Evolutionary conservation across 2,888 invertebrate species (phyloP), one percentile per base, ranked within the genome.

Genomic region (Brachypterus glaber): DNA sequence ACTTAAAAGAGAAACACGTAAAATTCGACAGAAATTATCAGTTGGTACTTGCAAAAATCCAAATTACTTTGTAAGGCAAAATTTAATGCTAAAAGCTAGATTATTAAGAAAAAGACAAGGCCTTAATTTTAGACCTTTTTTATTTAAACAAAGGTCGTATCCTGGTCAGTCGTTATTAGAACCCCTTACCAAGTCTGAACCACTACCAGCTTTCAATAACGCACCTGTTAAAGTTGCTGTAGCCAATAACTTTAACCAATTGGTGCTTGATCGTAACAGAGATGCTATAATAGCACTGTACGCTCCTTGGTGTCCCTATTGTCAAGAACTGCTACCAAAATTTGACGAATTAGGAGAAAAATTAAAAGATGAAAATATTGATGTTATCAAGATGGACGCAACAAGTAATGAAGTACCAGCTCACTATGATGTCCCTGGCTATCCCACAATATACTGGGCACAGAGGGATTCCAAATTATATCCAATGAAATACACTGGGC

Each of bases 381-480:
- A 9, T 5, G 12, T 27, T 5, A 13, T 27, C 4, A 27, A 27
- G 12, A 27, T 27, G 27, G 27, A 27, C 12, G 27, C 27, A 27
- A 9, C 27, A 9, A 27, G 4, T 11, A 27, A 27, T 11, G 27
- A 27, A 11, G 27, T 27, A 9, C 27, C 27, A 9, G 8, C 27
- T 27, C 8, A 27, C 12, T 27, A 27, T 27, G 27, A 27, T 11
- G 27, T 27, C 4, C 27, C 27, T 4, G 12, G 27, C 12, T 27
- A 27, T 11, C 27, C 27, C 12, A 27, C 27, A 9, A 27, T 27
- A 11, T 27, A 27, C 12, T 27, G 27, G 27, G 27, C 27, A 11
- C 12, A 9, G 5, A 27, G 12, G 27, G 27, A 27, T 9, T 9
- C 8, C 12, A 27, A 27, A 11, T 27, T 9, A 11, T 27, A 11